Percentiles rank a stretch among this genome's conserved stretches.
Conservation (phyloP, 2,797 vertebrate genomes). For the Channa striata region DNA sequence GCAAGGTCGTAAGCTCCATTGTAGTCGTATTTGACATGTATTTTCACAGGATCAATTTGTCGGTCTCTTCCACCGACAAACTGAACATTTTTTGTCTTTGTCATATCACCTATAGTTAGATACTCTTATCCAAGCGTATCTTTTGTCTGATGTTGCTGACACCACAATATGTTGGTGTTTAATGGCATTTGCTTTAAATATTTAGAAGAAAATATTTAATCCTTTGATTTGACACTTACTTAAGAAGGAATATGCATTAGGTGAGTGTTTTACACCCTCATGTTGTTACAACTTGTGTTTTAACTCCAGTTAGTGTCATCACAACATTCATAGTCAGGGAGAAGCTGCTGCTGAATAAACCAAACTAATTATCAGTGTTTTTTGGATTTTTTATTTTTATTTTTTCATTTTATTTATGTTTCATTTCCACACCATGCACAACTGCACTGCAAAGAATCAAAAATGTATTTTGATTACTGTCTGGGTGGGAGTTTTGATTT, state of each 20-base stretch:
- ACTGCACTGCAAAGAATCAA: neutral
- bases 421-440: neutral
- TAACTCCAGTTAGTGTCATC: neutral
- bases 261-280: neutral
- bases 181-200: too few species aligned
- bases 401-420: neutral
- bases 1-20: neutral
- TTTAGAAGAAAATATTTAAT: too few species aligned
- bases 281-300: neutral
- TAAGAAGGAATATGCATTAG: too few species aligned
- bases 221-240: too few species aligned
- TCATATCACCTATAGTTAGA: too few species aligned
- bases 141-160: too few species aligned
- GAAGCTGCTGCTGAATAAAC: conserved; percentile 8
- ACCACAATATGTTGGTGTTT: too few species aligned
- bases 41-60: too few species aligned
- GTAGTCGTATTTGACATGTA: neutral
- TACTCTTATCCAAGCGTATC: too few species aligned
- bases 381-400: neutral
- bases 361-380: neutral
- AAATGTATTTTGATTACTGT: neutral
- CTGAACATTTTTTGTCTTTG: too few species aligned
- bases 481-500: conserved; percentile 2
- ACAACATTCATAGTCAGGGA: neutral
- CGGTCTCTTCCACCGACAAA: too few species aligned